Conservation (phyloP, 2,113 vertebrate species). For the Psophia crepitans region DNA sequence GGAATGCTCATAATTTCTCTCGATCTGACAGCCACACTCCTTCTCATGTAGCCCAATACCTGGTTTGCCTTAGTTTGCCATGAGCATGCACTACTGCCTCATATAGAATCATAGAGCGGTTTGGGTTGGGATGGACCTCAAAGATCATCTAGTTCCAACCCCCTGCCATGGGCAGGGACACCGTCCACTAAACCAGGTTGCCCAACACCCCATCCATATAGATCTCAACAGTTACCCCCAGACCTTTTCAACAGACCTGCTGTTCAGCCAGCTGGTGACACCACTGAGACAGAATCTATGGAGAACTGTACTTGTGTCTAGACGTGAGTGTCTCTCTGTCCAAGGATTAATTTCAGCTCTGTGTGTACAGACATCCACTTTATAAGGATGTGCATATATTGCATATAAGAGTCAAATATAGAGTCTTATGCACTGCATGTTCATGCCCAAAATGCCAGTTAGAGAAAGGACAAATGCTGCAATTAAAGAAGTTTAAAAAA, state of each 20-base stretch:
- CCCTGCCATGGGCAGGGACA: too few relatives aligned
- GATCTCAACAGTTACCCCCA: background rate
- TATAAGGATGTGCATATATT: background rate
- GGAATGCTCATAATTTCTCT: background rate
- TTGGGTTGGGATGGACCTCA: too few relatives aligned
- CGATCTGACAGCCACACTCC: fast-evolving
- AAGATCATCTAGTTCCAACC: too few relatives aligned
- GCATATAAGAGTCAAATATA: background rate
- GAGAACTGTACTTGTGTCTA: background rate
- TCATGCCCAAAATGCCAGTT: background rate
- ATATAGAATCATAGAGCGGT: background rate
- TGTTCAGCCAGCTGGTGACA: background rate
- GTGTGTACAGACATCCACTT: background rate
- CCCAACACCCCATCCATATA: background rate
- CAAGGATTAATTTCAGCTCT: background rate
- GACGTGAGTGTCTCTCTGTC: background rate
- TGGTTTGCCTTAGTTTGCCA: background rate
- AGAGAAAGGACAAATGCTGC: background rate
- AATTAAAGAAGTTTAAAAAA: background rate
- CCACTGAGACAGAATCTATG: background rate
- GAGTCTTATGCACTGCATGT: background rate
- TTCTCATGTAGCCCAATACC: background rate
- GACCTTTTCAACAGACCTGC: background rate
- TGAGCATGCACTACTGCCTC: background rate
- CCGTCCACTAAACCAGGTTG: too few relatives aligned